Percentiles rank a stretch among this genome's conserved stretches.
Evolutionary conservation across 2,113 vertebrate species (phyloP).

Genomic region (Irena cyanogastra): DNA sequence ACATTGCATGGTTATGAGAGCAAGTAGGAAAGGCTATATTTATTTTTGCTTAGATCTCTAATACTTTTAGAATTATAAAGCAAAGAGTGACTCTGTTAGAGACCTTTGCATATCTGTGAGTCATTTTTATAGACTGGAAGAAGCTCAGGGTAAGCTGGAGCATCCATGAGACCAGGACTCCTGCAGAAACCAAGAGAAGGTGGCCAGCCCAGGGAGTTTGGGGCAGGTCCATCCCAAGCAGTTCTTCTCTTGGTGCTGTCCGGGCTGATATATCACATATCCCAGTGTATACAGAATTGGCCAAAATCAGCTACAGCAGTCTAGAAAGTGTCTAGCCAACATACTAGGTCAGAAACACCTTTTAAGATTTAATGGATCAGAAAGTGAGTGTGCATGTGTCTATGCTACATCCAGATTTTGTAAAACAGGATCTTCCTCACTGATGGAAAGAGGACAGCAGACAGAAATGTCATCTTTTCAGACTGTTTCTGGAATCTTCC

Average conservation of each 20-base stretch:
- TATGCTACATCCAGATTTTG: not conserved
- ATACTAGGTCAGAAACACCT: not conserved
- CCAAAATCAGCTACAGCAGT: not conserved
- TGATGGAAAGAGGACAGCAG: not conserved
- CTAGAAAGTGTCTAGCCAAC: not conserved
- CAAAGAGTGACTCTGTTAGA: not conserved
- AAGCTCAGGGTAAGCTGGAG: not conserved
- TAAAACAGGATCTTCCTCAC: not conserved
- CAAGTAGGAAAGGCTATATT: not conserved
- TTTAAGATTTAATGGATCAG: not conserved
- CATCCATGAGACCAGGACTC: not conserved
- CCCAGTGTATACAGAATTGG: rapidly evolving
- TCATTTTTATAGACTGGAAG: not conserved
- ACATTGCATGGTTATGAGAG: not conserved
- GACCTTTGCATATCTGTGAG: not conserved
- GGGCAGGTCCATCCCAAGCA: not conserved
- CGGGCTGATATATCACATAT: not conserved
- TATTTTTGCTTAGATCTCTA: not conserved
- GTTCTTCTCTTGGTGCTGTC: not conserved
- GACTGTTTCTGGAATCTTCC: not conserved
- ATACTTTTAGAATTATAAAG: not conserved
- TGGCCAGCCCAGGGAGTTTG: not conserved
- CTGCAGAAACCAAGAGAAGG: not conserved
- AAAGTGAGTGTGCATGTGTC: not conserved
- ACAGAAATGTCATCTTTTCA: not conserved